These are phyloP conservation scores for Trichopria drosophilae DNA, from an alignment of 2,888 invertebrate genomes.

Conservation along the genomic window DNA sequence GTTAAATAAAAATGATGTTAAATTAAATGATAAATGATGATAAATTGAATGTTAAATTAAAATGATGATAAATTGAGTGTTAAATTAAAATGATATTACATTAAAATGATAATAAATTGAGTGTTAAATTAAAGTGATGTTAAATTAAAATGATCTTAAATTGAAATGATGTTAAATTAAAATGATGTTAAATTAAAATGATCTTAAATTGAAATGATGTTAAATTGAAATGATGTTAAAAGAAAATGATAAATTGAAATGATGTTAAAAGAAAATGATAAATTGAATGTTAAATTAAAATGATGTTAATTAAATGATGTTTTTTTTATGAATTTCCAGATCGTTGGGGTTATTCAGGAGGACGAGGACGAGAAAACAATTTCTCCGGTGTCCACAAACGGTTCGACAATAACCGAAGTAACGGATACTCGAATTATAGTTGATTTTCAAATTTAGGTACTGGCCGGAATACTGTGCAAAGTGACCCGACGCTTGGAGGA, in stretches of 20 bases:
- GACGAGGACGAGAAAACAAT: conserved; percentile 47
- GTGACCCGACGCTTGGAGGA: conserved; percentile 34
- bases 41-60: too few relatives aligned
- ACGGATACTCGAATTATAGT: conserved; percentile 44
- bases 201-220: too few relatives aligned
- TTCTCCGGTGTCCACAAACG: conserved; percentile 49
- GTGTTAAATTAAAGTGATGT: too few relatives aligned
- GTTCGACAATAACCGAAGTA: conserved; percentile 45
- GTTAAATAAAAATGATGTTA: too few relatives aligned
- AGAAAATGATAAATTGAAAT: conserved; percentile 1
- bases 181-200: too few relatives aligned
- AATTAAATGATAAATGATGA: too few relatives aligned
- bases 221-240: too few relatives aligned
- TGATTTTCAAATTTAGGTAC: conserved; percentile 35
- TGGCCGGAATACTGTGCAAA: conserved; percentile 31
- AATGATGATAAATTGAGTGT: too few relatives aligned
- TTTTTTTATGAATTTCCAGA: conserved; percentile 36
- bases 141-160: too few relatives aligned
- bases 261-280: background rate
- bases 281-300: background rate
- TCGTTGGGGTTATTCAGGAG: conserved; percentile 49
- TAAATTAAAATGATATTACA: too few relatives aligned
- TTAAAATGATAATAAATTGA: too few relatives aligned
- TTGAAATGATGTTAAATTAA: too few relatives aligned
- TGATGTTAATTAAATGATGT: background rate